These are phyloP conservation scores for Saimiri boliviensis DNA, from an alignment of 2,113 vertebrate genomes.

Conservation along the genomic window DNA sequence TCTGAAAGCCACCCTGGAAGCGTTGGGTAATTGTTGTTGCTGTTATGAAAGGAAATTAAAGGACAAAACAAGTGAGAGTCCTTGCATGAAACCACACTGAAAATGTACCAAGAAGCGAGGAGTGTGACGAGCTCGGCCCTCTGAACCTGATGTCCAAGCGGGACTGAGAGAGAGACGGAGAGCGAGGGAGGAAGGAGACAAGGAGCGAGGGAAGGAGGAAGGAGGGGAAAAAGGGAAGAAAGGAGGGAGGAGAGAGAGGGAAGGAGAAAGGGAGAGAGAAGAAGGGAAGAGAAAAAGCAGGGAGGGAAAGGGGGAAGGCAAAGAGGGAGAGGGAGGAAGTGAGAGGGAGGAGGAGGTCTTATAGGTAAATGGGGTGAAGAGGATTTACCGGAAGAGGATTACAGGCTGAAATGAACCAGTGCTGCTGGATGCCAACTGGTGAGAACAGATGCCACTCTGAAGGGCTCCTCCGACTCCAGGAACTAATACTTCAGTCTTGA, in stretches of 20 bases:
- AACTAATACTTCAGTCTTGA: background rate
- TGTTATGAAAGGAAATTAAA: background rate
- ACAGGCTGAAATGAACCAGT: background rate
- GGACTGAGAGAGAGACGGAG: background rate
- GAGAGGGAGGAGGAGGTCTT: background rate
- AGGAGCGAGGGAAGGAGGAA: background rate
- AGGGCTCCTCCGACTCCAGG: background rate
- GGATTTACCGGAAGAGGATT: no score
- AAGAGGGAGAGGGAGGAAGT: background rate
- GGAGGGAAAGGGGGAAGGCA: no score
- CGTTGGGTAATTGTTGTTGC: rapidly evolving
- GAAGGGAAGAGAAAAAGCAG: background rate
- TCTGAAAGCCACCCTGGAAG: background rate
- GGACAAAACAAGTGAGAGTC: background rate
- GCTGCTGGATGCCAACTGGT: no score
- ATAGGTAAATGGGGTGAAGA: background rate
- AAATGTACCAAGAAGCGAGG: background rate
- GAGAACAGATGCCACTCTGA: background rate
- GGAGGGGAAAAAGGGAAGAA: background rate
- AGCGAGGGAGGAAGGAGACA: background rate
- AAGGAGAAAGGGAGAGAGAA: no score
- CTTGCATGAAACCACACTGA: background rate
- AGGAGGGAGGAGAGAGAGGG: background rate
- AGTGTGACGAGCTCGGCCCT: background rate
- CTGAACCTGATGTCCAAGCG: background rate